Evolutionary conservation across 2,113 vertebrate species (phyloP).

Genomic region (Nyctereutes procyonoides): DNA sequence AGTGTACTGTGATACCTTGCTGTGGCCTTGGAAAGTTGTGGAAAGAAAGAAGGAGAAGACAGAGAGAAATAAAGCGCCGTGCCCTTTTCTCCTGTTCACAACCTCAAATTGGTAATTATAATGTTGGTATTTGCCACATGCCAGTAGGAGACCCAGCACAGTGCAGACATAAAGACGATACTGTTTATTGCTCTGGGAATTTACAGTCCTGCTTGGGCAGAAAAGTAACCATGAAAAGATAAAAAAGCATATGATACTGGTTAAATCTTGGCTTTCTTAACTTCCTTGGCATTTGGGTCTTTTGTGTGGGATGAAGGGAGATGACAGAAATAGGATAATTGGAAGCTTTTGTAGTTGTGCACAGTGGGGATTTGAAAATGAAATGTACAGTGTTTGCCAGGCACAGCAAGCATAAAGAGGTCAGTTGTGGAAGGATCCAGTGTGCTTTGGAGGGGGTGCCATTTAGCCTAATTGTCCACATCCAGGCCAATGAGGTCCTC

Average conservation of each 20-base stretch:
- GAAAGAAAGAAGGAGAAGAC: neutral
- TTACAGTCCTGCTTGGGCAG: slow-evolving; percentile 40
- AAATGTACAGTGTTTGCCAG: slow-evolving; percentile 3
- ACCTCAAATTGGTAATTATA: slow-evolving; percentile 33
- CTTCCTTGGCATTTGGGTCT: slow-evolving; percentile 65
- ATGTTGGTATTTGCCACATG: slow-evolving; percentile 43
- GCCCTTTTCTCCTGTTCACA: neutral
- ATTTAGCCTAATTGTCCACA: neutral
- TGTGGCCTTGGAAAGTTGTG: neutral
- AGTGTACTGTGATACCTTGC: slow-evolving; percentile 34
- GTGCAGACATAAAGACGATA: slow-evolving; percentile 55
- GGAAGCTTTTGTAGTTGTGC: slow-evolving; percentile 60
- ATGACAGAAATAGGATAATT: slow-evolving; percentile 70
- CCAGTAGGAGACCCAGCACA: neutral
- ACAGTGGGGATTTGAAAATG: slow-evolving; percentile 50
- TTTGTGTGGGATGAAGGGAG: slow-evolving; percentile 66
- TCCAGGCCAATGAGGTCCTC: neutral
- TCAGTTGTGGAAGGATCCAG: neutral
- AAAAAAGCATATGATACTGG: slow-evolving; percentile 60
- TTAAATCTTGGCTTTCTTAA: slow-evolving; percentile 68
- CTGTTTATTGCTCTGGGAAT: slow-evolving; percentile 57
- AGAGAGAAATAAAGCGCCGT: neutral
- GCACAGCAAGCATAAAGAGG: neutral
- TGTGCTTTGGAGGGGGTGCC: neutral
- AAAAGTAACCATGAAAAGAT: slow-evolving; percentile 66